A percentile compares a stretch with the other conserved stretches of the same genome.
Conservation (phyloP, 2,888 invertebrate species). For the Caenorhabditis doughertyi region DNA sequence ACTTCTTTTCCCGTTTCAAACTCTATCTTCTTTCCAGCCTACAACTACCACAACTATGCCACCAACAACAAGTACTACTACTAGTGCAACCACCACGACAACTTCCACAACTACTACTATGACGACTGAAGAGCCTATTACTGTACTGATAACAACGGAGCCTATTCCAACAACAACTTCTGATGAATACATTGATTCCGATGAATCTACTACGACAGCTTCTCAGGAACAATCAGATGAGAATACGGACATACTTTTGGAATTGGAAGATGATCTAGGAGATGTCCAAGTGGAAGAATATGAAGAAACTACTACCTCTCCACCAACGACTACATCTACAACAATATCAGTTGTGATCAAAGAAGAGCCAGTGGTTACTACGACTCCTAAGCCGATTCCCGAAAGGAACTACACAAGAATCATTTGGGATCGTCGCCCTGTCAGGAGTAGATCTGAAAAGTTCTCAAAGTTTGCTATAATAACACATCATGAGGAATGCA, state of each 20-base stretch:
- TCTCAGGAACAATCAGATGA: constrained; percentile 29
- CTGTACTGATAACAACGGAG: background rate
- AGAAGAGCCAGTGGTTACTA: background rate
- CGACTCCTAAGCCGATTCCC: background rate
- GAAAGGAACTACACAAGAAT: constrained; percentile 28
- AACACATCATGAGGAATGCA: constrained; percentile 58
- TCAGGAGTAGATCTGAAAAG: constrained; percentile 31
- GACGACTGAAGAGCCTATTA: constrained; percentile 10
- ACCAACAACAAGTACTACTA: constrained; percentile 12
- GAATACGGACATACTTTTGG: constrained; percentile 20
- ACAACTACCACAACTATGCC: constrained; percentile 27
- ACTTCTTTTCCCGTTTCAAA: background rate
- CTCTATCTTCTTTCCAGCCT: constrained; percentile 18
- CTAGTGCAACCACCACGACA: constrained; percentile 15
- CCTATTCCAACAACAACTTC: background rate
- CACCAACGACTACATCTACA: background rate
- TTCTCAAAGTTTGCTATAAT: constrained; percentile 49
- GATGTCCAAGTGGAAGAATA: constrained; percentile 59
- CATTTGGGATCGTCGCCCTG: constrained; percentile 20
- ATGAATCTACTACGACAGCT: background rate
- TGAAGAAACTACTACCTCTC: constrained; percentile 27
- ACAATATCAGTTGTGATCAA: background rate
- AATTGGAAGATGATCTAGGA: constrained; percentile 35
- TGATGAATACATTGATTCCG: constrained; percentile 35
- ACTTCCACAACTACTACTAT: constrained; percentile 1